Evolutionary conservation across 2,113 vertebrate species (phyloP).

Genomic region (Phasianus colchicus): DNA sequence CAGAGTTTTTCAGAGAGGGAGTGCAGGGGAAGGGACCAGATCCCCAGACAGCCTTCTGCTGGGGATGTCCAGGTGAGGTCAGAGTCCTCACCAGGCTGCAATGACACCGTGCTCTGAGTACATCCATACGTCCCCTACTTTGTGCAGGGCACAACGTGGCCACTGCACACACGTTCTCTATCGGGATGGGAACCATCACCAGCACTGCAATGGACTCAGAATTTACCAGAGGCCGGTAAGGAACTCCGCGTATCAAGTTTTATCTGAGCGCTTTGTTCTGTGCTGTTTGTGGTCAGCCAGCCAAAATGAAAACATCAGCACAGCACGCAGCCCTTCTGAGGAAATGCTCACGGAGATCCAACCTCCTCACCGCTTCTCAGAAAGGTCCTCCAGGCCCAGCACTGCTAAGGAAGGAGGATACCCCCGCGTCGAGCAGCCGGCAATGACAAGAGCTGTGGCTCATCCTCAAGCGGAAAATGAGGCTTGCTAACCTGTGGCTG

Average conservation of each 20-base stretch:
- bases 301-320: rapidly evolving
- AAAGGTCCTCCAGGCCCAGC: neutral
- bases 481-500: neutral
- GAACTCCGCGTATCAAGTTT: rapidly evolving
- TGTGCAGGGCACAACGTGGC: rapidly evolving
- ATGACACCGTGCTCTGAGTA: rapidly evolving
- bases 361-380: too few species aligned
- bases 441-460: neutral
- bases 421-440: rapidly evolving
- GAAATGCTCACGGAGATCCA: neutral
- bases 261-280: rapidly evolving
- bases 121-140: rapidly evolving
- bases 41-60: neutral
- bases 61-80: rapidly evolving
- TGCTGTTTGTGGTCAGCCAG: rapidly evolving
- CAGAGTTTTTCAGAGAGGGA: neutral
- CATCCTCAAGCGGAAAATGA: neutral
- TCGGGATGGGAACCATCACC: rapidly evolving
- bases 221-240: too few species aligned
- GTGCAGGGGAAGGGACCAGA: rapidly evolving
- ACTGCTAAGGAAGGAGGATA: neutral
- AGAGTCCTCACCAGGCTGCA: rapidly evolving
- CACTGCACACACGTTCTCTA: too few species aligned
- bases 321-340: neutral
- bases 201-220: rapidly evolving